Conservation (phyloP, 2,113 vertebrate genomes). For the Hydropotes inermis region DNA sequence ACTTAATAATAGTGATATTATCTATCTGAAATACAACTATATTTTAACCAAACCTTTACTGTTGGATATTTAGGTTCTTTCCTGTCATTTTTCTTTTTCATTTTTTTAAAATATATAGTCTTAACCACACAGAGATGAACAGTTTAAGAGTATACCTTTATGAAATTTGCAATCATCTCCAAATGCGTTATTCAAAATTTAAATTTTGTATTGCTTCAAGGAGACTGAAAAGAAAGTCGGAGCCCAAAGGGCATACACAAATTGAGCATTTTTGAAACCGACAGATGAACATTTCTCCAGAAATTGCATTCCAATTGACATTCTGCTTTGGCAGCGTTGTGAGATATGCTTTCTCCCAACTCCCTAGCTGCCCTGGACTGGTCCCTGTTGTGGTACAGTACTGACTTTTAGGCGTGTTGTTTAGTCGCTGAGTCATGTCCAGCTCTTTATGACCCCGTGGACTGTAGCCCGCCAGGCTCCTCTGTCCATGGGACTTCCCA, state of each 20-base stretch:
- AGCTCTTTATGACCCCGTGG: rapidly evolving
- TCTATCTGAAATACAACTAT: not conserved
- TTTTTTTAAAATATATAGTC: not conserved
- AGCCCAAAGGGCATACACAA: not conserved
- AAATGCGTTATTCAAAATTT: not conserved
- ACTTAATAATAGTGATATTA: not conserved
- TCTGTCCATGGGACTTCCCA: not conserved
- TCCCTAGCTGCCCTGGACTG: not conserved
- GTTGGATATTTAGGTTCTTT: not conserved
- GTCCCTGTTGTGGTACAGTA: not conserved
- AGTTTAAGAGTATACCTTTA: not conserved
- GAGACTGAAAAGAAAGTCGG: not conserved
- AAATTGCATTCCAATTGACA: not conserved
- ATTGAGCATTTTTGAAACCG: not conserved
- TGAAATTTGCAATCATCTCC: not conserved
- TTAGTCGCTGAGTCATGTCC: not conserved
- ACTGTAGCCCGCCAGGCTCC: not conserved
- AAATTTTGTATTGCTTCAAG: not conserved
- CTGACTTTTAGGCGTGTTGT: not conserved
- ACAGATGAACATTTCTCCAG: not conserved
- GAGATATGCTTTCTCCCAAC: not conserved
- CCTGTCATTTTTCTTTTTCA: not conserved
- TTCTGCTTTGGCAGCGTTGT: not conserved
- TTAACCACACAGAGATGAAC: not conserved
- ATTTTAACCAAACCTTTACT: not conserved